Evolutionary conservation across 2,113 vertebrate genomes (phyloP), one percentile per base, ranked within the genome.

Genomic region (Cheilinus undulatus): DNA sequence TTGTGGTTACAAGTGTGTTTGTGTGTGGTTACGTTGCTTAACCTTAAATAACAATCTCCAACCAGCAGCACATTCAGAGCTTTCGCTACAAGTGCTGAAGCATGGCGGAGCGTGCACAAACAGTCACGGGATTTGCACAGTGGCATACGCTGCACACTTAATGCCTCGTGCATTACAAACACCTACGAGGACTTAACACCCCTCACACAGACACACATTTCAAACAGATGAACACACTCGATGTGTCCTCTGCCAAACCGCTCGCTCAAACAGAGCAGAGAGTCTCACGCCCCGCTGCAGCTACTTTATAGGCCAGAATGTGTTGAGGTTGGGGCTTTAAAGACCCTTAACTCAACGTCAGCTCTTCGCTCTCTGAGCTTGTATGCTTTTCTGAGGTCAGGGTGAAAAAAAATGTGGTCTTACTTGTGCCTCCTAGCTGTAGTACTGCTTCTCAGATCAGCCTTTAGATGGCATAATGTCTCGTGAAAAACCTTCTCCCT

Each of bases 241-340:
- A 12, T 36, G 32, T 42, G 64, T 50, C 45, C 3, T 4, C 26
- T 32, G 77, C 84, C 76, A 83, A 78, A 78, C 51, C 26, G 13
- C 67, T 40, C 65, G 38, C 46, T 57, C 69, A 52, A 54, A 80
- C 65, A 62, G 36, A n/a, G 67, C 65, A 23, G 27, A 69, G 66
- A 32, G 56, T 56, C 64, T 76, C 62, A 67, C n/a, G 42, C 56
- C 52, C 58, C 64, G 59, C 60, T 84, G 40, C 69, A 54, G 67
- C 59, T 64, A 22, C 34, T 86, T 87, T 81, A 87, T 69, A 53
- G 85, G 56, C 76, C 85, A 60, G 65, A 85, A 86, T 66, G n/a
- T 76, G 56, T 69, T 81, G 56, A 84, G 45, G 61, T 69, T 52
- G 28, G 58, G 28, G 85, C 52, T 27, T 76, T 84, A n/a, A 62